Evolutionary conservation across 2,113 vertebrate species (phyloP).

Genomic region (Noctilio leporinus): DNA sequence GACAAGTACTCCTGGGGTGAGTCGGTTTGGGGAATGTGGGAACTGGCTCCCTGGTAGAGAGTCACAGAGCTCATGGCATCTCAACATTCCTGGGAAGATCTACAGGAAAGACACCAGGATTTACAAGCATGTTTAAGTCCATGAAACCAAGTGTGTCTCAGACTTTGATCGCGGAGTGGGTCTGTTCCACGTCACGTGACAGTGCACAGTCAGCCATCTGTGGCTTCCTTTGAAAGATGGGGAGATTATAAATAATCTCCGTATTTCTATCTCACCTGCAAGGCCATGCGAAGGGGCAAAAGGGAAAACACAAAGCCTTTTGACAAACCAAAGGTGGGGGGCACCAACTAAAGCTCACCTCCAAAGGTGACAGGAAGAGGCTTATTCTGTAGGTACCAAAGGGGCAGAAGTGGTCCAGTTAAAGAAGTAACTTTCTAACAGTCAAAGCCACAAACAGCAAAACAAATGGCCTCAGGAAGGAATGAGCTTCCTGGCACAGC

Average conservation of each 20-base stretch:
- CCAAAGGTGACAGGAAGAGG: not conserved
- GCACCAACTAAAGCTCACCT: not conserved
- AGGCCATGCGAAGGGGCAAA: not conserved
- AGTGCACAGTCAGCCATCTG: not conserved
- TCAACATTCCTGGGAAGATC: not conserved
- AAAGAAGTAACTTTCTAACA: not conserved
- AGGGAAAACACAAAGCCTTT: not conserved
- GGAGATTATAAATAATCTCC: too few relatives aligned
- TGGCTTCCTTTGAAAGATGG: not conserved
- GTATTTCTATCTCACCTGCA: not conserved
- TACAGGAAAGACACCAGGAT: not conserved
- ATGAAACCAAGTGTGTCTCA: not conserved
- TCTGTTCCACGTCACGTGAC: not conserved
- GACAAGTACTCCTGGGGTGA: not conserved
- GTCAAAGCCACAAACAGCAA: not conserved
- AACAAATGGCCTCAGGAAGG: not conserved
- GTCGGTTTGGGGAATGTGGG: rapidly evolving
- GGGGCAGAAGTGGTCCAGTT: not conserved
- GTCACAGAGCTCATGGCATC: not conserved
- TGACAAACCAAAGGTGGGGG: not conserved
- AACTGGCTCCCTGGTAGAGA: not conserved
- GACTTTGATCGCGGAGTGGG: not conserved
- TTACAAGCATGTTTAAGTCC: not conserved
- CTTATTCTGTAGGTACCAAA: not conserved
- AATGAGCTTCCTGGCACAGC: not conserved